These are phyloP conservation scores for Dicrurus megarhynchus DNA, from an alignment of 2,113 vertebrate species.

Conservation along the genomic window DNA sequence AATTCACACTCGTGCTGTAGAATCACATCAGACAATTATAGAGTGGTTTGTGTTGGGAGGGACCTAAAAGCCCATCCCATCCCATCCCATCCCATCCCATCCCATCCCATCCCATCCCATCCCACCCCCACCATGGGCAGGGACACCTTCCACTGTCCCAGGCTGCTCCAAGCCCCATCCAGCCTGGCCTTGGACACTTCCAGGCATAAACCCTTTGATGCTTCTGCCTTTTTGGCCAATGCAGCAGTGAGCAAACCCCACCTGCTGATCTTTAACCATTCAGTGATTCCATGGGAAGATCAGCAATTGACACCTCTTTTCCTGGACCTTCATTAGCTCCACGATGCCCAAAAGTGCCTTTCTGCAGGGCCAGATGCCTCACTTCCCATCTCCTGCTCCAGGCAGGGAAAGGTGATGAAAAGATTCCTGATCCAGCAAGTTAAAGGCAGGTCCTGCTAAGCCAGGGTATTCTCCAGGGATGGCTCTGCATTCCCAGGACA, in stretches of 20 bases:
- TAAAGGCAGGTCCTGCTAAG: background rate
- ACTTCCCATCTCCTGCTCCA: background rate
- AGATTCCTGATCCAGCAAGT: background rate
- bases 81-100: too few relatives aligned
- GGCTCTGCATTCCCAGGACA: background rate
- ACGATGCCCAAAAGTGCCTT: background rate
- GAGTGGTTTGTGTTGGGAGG: background rate
- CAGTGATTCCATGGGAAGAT: background rate
- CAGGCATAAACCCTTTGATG: background rate
- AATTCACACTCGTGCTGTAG: background rate
- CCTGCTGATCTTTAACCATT: background rate
- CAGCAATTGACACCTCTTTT: background rate
- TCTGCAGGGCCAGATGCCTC: background rate
- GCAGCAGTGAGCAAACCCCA: background rate
- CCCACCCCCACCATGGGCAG: background rate
- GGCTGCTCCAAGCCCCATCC: fast-evolving
- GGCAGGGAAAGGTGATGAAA: background rate
- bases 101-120: background rate
- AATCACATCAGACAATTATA: background rate
- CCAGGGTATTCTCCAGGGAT: background rate
- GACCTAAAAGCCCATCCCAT: background rate
- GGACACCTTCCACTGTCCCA: background rate
- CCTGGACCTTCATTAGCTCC: background rate
- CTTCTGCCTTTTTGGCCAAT: background rate
- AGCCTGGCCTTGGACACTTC: background rate